Conservation (phyloP, 2,888 invertebrate species). For the Notodonta dromedarius region DNA sequence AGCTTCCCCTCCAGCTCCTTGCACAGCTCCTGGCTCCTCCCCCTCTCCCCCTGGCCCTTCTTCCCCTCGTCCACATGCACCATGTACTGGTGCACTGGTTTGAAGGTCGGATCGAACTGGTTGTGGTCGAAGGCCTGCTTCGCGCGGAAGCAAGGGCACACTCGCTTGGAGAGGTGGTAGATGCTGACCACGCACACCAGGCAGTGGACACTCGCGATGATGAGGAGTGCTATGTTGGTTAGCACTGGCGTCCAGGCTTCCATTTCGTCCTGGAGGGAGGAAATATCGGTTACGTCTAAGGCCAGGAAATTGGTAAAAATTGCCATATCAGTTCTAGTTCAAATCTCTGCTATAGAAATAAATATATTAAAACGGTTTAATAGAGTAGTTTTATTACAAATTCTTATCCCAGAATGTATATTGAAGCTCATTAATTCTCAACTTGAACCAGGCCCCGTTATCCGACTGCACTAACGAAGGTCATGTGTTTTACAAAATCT, state of each 20-base stretch:
- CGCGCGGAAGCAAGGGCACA: slow-evolving; percentile 84
- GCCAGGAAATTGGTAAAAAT: too few relatives aligned
- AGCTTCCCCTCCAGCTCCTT: slow-evolving; percentile 72
- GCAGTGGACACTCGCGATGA: slow-evolving; percentile 84
- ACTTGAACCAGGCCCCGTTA: too few relatives aligned
- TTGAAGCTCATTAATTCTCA: too few relatives aligned
- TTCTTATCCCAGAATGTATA: too few relatives aligned
- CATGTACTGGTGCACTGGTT: slow-evolving; percentile 61
- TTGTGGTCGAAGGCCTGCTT: slow-evolving; percentile 79
- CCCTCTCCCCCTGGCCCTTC: slow-evolving; percentile 55
- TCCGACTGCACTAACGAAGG: too few relatives aligned
- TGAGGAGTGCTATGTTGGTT: slow-evolving; percentile 85
- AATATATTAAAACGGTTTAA: too few relatives aligned
- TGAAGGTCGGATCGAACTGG: slow-evolving; percentile 75
- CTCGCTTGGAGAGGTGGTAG: slow-evolving; percentile 80
- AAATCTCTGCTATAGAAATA: too few relatives aligned
- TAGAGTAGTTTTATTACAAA: too few relatives aligned
- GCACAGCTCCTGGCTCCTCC: slow-evolving; percentile 63
- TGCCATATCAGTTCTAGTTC: too few relatives aligned
- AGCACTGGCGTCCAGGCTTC: slow-evolving; percentile 85
- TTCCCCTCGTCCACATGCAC: slow-evolving; percentile 71
- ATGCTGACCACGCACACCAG: slow-evolving; percentile 79
- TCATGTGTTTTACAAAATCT: too few relatives aligned
- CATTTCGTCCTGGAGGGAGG: slow-evolving; percentile 72
- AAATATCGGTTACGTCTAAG: background rate